Percentiles rank a stretch among this genome's conserved stretches.
Evolutionary conservation across 2,888 invertebrate species (phyloP).

Genomic region (Parnassius mnemosyne): DNA sequence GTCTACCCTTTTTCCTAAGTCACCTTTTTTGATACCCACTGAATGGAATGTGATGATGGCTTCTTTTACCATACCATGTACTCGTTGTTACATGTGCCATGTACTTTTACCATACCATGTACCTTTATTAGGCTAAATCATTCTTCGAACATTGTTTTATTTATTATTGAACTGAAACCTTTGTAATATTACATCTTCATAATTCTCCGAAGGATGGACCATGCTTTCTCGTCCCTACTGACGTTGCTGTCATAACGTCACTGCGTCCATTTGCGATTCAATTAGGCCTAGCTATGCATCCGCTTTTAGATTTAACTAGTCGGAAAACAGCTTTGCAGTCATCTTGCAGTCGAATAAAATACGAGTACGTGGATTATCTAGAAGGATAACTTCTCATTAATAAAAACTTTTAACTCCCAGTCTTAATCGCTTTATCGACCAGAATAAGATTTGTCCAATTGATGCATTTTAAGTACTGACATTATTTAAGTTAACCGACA

Average conservation of each 20-base stretch:
- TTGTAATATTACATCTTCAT: constrained; percentile 43
- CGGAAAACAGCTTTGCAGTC: constrained; percentile 51
- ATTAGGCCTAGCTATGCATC: constrained; percentile 69
- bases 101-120: too few species aligned
- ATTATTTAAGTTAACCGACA: too few species aligned
- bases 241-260: constrained; percentile 53
- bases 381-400: constrained; percentile 1
- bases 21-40: too few species aligned
- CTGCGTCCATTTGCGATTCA: constrained; percentile 71
- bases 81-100: too few species aligned
- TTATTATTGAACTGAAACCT: constrained; percentile 12
- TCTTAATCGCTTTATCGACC: too few species aligned
- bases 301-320: constrained; percentile 72
- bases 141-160: too few species aligned
- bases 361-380: constrained; percentile 18
- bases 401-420: background rate
- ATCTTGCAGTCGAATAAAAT: constrained; percentile 24
- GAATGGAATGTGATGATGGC: too few species aligned
- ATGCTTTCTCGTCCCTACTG: constrained; percentile 48
- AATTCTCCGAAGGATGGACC: constrained; percentile 46
- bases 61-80: too few species aligned
- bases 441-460: too few species aligned
- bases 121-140: too few species aligned
- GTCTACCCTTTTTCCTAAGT: too few species aligned
- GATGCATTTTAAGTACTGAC: too few species aligned